Evolutionary conservation across 2,113 vertebrate genomes (phyloP).

Genomic region (Zosterops japonicus): DNA sequence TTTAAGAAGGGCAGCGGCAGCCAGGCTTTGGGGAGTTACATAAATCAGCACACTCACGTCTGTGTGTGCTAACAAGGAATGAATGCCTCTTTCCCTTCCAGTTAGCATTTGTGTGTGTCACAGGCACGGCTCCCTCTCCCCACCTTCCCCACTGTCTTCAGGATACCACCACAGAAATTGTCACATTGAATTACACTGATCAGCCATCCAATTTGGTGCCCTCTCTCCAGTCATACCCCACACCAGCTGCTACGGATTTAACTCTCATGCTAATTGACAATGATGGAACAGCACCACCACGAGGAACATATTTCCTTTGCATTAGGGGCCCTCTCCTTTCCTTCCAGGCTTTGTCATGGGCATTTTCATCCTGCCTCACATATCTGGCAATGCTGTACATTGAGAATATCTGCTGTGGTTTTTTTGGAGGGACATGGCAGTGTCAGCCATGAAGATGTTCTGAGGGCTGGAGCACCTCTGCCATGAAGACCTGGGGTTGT

Average conservation of each 20-base stretch:
- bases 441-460: not conserved
- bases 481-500: not conserved
- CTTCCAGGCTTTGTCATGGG: fast-evolving
- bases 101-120: not conserved
- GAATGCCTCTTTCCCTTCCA: slow-evolving; percentile 4
- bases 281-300: slow-evolving; percentile 41
- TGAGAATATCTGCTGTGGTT: fast-evolving
- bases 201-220: not conserved
- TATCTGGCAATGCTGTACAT: not conserved
- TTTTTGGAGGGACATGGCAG: no score
- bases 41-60: not conserved
- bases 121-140: not conserved
- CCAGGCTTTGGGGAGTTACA: not conserved
- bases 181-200: slow-evolving; percentile 33
- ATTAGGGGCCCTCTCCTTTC: not conserved
- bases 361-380: not conserved
- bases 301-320: not conserved
- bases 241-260: slow-evolving; percentile 21
- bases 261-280: not conserved
- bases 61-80: not conserved
- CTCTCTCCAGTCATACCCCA: not conserved
- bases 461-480: not conserved
- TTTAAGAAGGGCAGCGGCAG: not conserved
- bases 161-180: not conserved
- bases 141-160: slow-evolving; percentile 1